phyloP scores from a whole-genome alignment of 2,113 vertebrate genomes.

The Toxotes jaculatrix region DNA sequence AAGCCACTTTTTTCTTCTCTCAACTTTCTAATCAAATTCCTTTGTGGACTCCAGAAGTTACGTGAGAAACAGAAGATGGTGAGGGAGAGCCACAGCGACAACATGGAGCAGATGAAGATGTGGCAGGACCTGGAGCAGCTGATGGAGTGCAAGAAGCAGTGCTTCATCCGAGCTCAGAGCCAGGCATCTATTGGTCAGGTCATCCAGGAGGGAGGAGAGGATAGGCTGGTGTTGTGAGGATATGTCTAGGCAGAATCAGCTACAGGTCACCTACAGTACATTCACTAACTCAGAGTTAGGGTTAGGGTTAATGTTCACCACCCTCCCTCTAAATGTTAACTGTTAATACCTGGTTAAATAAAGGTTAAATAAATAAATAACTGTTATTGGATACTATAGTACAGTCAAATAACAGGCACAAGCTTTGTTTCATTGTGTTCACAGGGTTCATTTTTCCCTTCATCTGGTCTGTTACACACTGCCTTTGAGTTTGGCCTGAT shows the following conservation, averaged over 20 bases:
- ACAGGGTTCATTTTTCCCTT: neutral
- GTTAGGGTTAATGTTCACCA: too few species aligned
- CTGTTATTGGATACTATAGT: neutral
- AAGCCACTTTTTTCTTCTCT: neutral
- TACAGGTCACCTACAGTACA: neutral
- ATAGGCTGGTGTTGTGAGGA: conserved; percentile 91
- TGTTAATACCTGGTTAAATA: too few species aligned
- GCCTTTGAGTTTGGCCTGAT: neutral
- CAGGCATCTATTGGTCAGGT: conserved; percentile 90
- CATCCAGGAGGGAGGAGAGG: conserved; percentile 94
- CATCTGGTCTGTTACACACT: neutral
- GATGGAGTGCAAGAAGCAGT: conserved; percentile 94
- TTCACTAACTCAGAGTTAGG: neutral
- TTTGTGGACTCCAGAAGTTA: conserved; percentile 87
- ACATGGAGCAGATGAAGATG: conserved; percentile 97
- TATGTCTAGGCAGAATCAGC: neutral
- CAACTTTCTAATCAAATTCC: neutral
- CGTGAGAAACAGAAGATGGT: conserved; percentile 94
- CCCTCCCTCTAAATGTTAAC: too few species aligned
- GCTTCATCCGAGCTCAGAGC: conserved; percentile 91
- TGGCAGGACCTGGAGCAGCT: conserved; percentile 94
- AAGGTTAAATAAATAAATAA: too few species aligned
- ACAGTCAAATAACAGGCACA: neutral
- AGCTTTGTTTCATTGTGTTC: neutral
- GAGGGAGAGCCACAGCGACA: conserved; percentile 90